Evolutionary conservation across 1,140 invertebrate species (phyloP), one percentile per base, ranked within the genome.

Genomic region (Gryon sp.): DNA sequence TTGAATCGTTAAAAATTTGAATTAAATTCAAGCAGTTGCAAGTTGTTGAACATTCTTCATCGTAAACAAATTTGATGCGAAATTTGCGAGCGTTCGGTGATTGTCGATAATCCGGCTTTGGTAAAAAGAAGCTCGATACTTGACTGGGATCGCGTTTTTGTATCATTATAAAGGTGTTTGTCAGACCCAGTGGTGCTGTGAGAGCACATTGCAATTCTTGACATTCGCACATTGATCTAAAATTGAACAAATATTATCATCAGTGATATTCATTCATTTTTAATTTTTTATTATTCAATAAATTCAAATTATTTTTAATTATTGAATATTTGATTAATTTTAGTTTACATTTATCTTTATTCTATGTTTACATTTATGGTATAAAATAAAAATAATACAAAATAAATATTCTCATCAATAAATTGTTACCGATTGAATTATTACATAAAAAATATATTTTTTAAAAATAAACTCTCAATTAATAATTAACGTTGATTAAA

Each of bases 141-240:
- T 59, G 20, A 45, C 80, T 83, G 4, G 36, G 53, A 48, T 89
- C 86, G 20, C 79, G 85, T 45, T 89, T 89, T 14, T 82, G 76
- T 14, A 89, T 18, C 28, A 89, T 60, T 3, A 89, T 48, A 62
- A 89, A 89, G 0, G 86, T 87, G 24, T 88, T 89, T 15, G 87
- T 89, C 0, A 74, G 76, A 22, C 66, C 81, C 7, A 84, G 59
- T 22, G 87, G 86, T 14, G 59, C 18, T 12, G 65, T 79, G 53
- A 89, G 80, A 5, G 82, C 83, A n/a, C 83, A 57, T 73, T 89
- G 87, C 52, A 89, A 85, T 59, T 87, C 84, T n/a, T 62, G 6
- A 50, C 81, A 84, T 24, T 83, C 78, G 14, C 84, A 55, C 50
- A 89, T 80, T 3, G 85, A 85, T 32, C 87, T 89, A 43, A 22